Base-by-base conservation (phyloP, 2,888 invertebrate species). In the Andrena bicolor region DNA sequence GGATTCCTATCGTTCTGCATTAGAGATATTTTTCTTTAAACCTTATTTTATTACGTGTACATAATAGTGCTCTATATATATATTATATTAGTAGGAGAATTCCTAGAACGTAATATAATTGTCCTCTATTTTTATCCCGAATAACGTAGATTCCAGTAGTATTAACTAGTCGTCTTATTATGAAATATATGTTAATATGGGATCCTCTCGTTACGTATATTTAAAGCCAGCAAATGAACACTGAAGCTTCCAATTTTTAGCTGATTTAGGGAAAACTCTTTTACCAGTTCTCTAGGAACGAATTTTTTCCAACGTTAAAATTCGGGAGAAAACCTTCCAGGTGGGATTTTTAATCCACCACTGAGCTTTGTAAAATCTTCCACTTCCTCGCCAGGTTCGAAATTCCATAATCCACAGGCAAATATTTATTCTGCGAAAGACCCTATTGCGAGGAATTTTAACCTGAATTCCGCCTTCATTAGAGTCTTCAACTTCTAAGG, bases 1-100 rank as follows among this genome's bases (percentile, higher is more conserved):
- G 8, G 30, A 68, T 68, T 35, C 51, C 32, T 28, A 28, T 26
- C 49, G 32, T 75, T 49, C 26, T 35, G 60, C 41, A 48, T 58
- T 65, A 51, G 13, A 63, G 23, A 16, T 30, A 41, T 74, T 66
- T 61, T 48, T 16, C 41, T 2, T 63, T 60, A 23, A 4, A 28
- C 6, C 8, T 28, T 53, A 70, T 41, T 65, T 71, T 30, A 35
- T 53, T 78, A 61, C 6, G 26, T 66, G 61, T 80, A 80, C 51
- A 70, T 80, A 77, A 71, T 32, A 41, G 13, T 32, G 16, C 41
- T 49, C 35, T 64, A 41, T 41, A n/a, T 41, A 41, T 13, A 35
- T 1, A 35, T n/a, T n/a, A n/a, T 13, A 13, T 41, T 28, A 41
- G n/a, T 49, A 30, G 5, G n/a, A 23, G 58, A 26, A 66, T 74